Evolutionary conservation across 2,888 invertebrate genomes (phyloP).

Genomic region (Yponomeuta malinellus): DNA sequence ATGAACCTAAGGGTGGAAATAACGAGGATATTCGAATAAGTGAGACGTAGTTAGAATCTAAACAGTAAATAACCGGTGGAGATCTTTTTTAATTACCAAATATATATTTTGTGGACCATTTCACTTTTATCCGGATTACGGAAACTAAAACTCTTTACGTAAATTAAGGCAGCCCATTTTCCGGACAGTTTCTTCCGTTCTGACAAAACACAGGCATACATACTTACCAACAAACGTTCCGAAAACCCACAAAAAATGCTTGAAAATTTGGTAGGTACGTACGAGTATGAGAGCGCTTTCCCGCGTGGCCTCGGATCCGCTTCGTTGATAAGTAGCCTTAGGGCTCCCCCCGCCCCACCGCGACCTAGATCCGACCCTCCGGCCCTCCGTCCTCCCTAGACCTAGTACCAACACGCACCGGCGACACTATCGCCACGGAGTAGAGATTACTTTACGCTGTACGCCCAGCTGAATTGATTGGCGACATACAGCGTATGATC

Average conservation of each 20-base stretch:
- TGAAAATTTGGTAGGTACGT: not conserved
- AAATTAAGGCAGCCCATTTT: no score
- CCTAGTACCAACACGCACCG: not conserved
- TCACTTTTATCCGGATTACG: no score
- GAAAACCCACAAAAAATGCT: not conserved
- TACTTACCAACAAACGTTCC: not conserved
- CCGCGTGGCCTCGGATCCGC: constrained; percentile 31
- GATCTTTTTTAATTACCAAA: no score
- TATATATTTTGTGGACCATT: no score
- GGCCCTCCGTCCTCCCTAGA: constrained; percentile 42
- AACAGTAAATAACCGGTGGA: no score
- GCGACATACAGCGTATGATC: constrained; percentile 14
- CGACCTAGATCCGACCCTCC: constrained; percentile 46
- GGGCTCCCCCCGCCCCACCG: constrained; percentile 53
- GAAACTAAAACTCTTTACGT: no score
- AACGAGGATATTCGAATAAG: no score
- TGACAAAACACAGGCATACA: no score
- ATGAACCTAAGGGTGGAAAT: no score
- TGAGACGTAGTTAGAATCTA: no score
- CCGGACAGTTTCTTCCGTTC: no score
- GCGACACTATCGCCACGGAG: not conserved
- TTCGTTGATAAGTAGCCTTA: constrained; percentile 69
- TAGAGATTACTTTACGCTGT: not conserved
- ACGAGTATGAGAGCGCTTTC: constrained; percentile 44
- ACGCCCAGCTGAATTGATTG: not conserved